These are phyloP conservation scores for cattle (Bos taurus) DNA, from an alignment of 2,113 vertebrate species.

Conservation along the genomic window ARS-UCD2.0 NC_037333.1:25429501-25430000, in stretches of 20 bases:
- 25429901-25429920: background rate
- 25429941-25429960: background rate
- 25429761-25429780: background rate
- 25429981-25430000: background rate
- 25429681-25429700: background rate
- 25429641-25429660: background rate
- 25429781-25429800: background rate
- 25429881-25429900: background rate
- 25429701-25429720: background rate
- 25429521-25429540: background rate
- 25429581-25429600: background rate
- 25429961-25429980: background rate
- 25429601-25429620: background rate
- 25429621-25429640: background rate
- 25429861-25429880: background rate
- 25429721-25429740: background rate
- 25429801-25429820: background rate
- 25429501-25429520: background rate
- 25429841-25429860: background rate
- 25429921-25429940: background rate
- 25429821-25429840: background rate
- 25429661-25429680: background rate
- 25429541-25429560: background rate
- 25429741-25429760: background rate
- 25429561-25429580: constrained; percentile 3